Evolutionary conservation across 2,888 invertebrate species (phyloP), one percentile per base, ranked within the genome.

Genomic region (Diarsia brunnea): DNA sequence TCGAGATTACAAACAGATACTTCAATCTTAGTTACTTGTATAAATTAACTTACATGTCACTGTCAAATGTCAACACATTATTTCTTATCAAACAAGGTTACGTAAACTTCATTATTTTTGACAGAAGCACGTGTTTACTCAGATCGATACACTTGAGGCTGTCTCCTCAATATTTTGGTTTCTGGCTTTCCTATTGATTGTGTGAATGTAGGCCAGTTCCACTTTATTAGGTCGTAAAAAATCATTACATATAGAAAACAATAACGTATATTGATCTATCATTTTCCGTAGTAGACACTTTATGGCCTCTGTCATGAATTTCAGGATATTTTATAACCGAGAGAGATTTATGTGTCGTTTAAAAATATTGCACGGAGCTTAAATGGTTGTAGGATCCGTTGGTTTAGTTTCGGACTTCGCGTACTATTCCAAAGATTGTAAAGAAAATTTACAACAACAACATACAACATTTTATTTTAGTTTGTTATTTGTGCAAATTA

Each of bases 191-290:
- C 77, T 93, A 95, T 94, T 89, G 95, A 95, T 94, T 93, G 86
- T 85, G 73, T 73, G 88, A 93, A 95, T 95, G 92, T 95, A 95
- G 95, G 94, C 91, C 95, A 93, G 84, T 84, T 85, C 85, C 88
- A 89, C 86, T 92, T 93, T 93, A 93, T 91, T 79, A 89, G 81
- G 84, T 92, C 91, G 90, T 95, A 93, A 95, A 93, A 93, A 93
- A 91, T 92, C 89, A 90, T 91, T 88, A 86, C 79, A 84, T 86
- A 89, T 79, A 84, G 84, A 85, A 90, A 90, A 90, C 88, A 89
- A 89, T 90, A 88, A 67, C 79, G 77, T 82, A 87, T 88, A 88
- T 84, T 85, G 81, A 75, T 81, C 84, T 82, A 87, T 87, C 74
- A 84, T 85, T 78, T 79, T 73, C 78, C 75, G 70, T 75, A 38